phyloP scores from a whole-genome alignment of 1,140 invertebrate genomes.

The Phenacoccus solenopsis region DNA sequence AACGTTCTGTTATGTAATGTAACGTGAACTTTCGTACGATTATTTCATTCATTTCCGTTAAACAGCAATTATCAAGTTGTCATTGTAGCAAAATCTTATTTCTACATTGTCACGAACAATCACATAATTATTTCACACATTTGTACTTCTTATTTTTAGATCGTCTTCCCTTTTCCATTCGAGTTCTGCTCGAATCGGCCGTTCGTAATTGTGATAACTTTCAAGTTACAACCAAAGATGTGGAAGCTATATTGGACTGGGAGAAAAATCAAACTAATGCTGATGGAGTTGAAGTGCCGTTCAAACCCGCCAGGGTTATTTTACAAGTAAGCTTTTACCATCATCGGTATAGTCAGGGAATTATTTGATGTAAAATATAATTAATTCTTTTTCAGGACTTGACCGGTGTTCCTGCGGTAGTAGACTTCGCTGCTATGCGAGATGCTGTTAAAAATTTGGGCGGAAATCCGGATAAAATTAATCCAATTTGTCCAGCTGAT shows the following conservation, averaged over 20 bases:
- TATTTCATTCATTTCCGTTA: too few relatives aligned
- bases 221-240: constrained; percentile 72
- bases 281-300: constrained; percentile 80
- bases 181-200: constrained; percentile 87
- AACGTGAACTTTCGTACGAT: too few relatives aligned
- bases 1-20: too few relatives aligned
- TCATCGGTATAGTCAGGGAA: background rate
- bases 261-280: constrained; percentile 53
- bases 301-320: constrained; percentile 89
- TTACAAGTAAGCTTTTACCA: constrained; percentile 55
- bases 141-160: constrained; percentile 36
- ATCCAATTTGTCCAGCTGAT: constrained; percentile 94
- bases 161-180: constrained; percentile 81
- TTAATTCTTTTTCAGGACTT: constrained; percentile 49
- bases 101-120: too few relatives aligned
- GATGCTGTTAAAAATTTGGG: constrained; percentile 80
- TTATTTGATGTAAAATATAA: background rate
- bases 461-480: constrained; percentile 85
- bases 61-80: too few relatives aligned
- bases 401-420: constrained; percentile 70
- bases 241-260: constrained; percentile 87
- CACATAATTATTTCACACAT: background rate
- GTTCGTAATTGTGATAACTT: constrained; percentile 95
- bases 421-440: constrained; percentile 97
- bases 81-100: background rate